Evolutionary conservation across 2,113 vertebrate genomes (phyloP), one percentile per base, ranked within the genome.

Genomic region (Siniperca knerii): DNA sequence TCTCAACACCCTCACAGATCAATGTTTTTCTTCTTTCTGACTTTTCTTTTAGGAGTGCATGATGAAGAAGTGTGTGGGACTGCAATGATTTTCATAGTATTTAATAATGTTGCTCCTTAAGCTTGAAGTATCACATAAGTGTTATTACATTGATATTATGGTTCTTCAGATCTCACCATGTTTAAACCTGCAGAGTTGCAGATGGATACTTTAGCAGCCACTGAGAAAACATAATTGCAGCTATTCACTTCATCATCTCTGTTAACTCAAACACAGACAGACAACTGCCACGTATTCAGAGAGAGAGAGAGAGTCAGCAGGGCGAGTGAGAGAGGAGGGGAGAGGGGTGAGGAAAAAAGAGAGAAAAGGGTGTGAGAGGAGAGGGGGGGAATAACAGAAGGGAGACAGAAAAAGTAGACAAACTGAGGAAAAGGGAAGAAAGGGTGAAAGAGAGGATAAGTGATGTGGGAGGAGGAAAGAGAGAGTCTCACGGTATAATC

Each of bases 221-320:
- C 6, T 16, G 15, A 66, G 33, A 2, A 33, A 72, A 37, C 42
- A 64, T 90, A 90, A 89, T 90, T 87, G 58, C 55, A 85, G 40
- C 77, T 72, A 76, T 33, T 55, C 52, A 55, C 54, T 33, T 71
- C 33, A 61, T 74, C 83, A 70, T 67, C 70, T 54, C 13, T n/a
- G 73, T 77, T 35, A 25, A 33, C 15, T 73, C 66, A 79, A 76
- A 80, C 16, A 58, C 25, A 76, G 77, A 79, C 66, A 82, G 73
- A 82, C 57, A 44, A 55, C 65, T 91, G 92, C 90, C 92, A 93
- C 92, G 90, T 91, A 55, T 86, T 12, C 88, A 76, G 25, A 35
- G 35, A 40, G 57, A 50, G 70, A 50, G 71, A 29, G 82, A 7
- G 74, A 33, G 46, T 16, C 72, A 40, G 77, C 10, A 66, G 33